phyloP scores from a whole-genome alignment of 2,888 invertebrate species.

The Oligia fasciuncula region DNA sequence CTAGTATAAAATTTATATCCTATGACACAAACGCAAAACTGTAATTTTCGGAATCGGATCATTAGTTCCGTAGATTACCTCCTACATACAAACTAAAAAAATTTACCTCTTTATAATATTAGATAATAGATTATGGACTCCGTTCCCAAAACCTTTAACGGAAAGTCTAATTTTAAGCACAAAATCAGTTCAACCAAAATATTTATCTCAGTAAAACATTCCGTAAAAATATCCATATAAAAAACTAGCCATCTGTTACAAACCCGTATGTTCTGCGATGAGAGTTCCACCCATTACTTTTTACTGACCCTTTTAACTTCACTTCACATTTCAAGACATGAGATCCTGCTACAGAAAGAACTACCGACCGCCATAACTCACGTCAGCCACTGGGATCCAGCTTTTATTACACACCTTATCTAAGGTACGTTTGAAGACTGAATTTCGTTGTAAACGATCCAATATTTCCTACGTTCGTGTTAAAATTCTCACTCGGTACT shows the following conservation, averaged over 20 bases:
- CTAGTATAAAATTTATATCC: too few relatives aligned
- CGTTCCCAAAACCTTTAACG: background rate
- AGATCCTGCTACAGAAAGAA: slow-evolving; percentile 67
- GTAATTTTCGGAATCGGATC: too few relatives aligned
- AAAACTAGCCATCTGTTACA: slow-evolving; percentile 48
- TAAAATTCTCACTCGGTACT: slow-evolving; percentile 41
- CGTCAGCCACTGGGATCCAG: slow-evolving; percentile 62
- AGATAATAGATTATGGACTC: too few relatives aligned
- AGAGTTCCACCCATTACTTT: slow-evolving; percentile 67
- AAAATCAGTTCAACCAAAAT: slow-evolving; percentile 7
- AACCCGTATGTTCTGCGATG: slow-evolving; percentile 50
- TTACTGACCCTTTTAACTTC: slow-evolving; percentile 70
- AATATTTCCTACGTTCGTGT: slow-evolving; percentile 51
- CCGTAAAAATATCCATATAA: slow-evolving; percentile 47
- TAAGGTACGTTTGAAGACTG: slow-evolving; percentile 57
- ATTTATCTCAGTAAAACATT: background rate
- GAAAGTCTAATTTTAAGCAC: background rate
- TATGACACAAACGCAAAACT: too few relatives aligned
- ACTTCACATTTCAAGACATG: slow-evolving; percentile 65
- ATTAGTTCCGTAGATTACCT: too few relatives aligned
- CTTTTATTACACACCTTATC: slow-evolving; percentile 68
- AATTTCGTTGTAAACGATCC: slow-evolving; percentile 59
- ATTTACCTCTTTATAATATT: too few relatives aligned
- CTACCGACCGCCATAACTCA: slow-evolving; percentile 70
- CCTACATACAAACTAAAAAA: too few relatives aligned